Base-by-base conservation (phyloP, 1,140 invertebrate genomes). In the Spodoptera litura region DNA sequence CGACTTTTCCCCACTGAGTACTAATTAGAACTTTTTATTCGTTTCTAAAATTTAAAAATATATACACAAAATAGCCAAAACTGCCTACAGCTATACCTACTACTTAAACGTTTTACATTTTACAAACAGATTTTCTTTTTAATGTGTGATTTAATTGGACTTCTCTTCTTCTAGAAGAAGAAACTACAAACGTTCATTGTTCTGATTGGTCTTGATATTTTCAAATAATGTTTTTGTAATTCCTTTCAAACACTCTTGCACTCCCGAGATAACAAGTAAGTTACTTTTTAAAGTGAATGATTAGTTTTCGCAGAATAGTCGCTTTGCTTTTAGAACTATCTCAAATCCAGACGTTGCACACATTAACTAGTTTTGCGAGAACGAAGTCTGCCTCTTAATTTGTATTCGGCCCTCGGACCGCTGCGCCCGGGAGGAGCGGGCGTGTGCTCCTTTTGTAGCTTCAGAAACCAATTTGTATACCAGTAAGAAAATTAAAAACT, bases 391-490 rank as follows among this genome's bases (percentile, higher is more conserved):
- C 84, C 80, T 86, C 85, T 88, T 91, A 87, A 90, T 91, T 90
- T 89, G 89, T 91, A 91, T 91, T 88, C 90, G 87, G 80, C 83
- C 81, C 85, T 85, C 84, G 87, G 83, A 71, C 81, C 83, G 73
- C 62, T 84, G 86, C 83, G 72, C 58, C 83, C 82, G 79, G 81
- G 82, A 83, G 86, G 81, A 83, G 84, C 83, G 81, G 82, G 82
- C 87, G 87, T 87, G 80, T 84, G 82, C 87, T 88, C 80, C 79
- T 86, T 91, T 87, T 87, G 82, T 88, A 87, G 88, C 87, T 87
- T 85, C 89, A 84, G 84, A 88, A 90, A 89, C 89, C 90, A 89
- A 91, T 91, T 91, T 91, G 90, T 91, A 85, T 88, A 89, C 86
- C 85, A 84, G 88, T 84, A 86, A 90, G 88, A 84, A 89, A 91